Base-by-base conservation (phyloP, 2,113 vertebrate genomes). In the Scopus umbretta region DNA sequence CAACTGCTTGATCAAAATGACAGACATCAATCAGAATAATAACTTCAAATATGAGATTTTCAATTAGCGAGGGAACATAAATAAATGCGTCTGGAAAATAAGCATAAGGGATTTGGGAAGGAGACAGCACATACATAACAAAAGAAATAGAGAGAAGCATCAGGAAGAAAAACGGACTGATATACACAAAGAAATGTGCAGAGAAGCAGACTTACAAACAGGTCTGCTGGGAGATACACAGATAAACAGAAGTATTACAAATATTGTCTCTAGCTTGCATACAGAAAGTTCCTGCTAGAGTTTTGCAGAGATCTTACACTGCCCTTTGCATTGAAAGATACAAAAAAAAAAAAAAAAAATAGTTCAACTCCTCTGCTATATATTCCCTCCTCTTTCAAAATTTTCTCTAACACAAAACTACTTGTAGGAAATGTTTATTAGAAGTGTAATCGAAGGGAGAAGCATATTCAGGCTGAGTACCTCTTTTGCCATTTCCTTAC, bases 21-120 rank as follows among this genome's bases (percentile, higher is more conserved):
- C 98, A 98, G 97, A 98, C 97, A 98, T 98, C 98, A 98, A 98
- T 98, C 98, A 98, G 98, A 98, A 98, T 42, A 98, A 98, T 97
- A 98, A 98, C 98, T 97, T 97, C 98, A 98, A 98, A 98, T 98
- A 98, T 97, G 98, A 98, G 97, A 96, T 97, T 98, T 98, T 98
- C 98, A 98, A 98, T 98, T 98, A 98, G 97, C 38, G 30, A 98
- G 96, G 86, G 97, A 98, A 98, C 98, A 98, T 98, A 98, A 98
- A 98, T 98, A 98, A 98, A 97, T 55, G 95, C 49, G 95, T 98
- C 97, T 98, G 92, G 97, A 97, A 98, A 98, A 98, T 97, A 96
- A 97, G 97, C 98, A 97, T 98, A 98, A 97, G 96, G 96, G 95
- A 97, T 97, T 98, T 97, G 92, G 95, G 91, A 96, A 92, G 90